phyloP scores from a whole-genome alignment of 2,888 invertebrate genomes.

The Acleris sparsana region DNA sequence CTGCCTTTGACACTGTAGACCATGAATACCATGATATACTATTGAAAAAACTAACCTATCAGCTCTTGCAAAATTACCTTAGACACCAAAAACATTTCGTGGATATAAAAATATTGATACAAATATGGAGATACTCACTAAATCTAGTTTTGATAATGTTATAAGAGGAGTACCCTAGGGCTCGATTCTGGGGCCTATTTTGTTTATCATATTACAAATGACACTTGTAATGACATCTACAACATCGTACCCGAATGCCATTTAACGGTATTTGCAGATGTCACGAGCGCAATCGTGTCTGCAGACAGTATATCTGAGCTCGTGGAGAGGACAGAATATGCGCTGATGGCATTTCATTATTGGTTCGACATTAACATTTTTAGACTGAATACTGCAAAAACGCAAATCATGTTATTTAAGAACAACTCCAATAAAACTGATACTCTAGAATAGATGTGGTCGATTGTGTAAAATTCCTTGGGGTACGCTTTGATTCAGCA shows the following conservation, averaged over 20 bases:
- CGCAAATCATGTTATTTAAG: too few species aligned
- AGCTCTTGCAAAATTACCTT: conserved; percentile 1
- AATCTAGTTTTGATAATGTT: neutral
- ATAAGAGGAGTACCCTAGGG: neutral
- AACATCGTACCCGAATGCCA: neutral
- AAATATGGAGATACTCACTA: neutral
- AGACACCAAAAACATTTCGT: neutral
- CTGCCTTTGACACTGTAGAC: too few species aligned
- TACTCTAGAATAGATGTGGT: too few species aligned
- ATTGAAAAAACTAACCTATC: neutral
- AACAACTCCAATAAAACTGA: too few species aligned
- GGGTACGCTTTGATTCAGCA: too few species aligned
- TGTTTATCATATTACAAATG: neutral
- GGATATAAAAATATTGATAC: neutral
- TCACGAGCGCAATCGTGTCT: conserved; percentile 1
- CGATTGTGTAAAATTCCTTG: too few species aligned
- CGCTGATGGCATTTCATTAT: neutral
- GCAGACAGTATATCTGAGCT: neutral
- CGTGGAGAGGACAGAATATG: neutral
- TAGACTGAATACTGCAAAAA: conserved; percentile 1
- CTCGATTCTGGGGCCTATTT: conserved; percentile 1
- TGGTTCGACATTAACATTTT: conserved; percentile 2
- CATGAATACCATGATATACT: neutral
- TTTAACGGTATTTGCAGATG: conserved; percentile 1
- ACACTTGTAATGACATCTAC: neutral